Conservation (phyloP, 2,797 vertebrate genomes). For the Meda fulgida region DNA sequence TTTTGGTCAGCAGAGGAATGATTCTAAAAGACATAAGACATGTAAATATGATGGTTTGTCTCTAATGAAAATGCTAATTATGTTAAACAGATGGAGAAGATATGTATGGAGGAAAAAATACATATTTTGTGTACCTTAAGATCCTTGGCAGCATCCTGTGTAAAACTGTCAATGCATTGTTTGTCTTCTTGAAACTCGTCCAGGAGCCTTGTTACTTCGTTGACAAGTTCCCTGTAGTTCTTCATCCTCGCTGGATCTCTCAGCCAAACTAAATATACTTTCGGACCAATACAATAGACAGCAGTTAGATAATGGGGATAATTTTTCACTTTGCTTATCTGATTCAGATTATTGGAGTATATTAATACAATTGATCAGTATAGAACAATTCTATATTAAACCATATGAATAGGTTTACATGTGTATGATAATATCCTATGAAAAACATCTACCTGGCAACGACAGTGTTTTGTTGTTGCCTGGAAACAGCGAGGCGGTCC, state of each 20-base stretch:
- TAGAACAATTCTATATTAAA: background rate
- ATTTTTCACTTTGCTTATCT: background rate
- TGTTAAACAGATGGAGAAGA: background rate
- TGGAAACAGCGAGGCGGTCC: conserved; percentile 72
- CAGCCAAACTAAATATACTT: conserved; percentile 11
- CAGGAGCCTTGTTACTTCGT: conserved; percentile 76
- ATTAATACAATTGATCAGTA: background rate
- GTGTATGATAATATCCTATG: background rate
- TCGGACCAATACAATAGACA: background rate
- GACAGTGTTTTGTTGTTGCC: conserved; percentile 68
- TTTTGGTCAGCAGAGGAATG: conserved; percentile 70
- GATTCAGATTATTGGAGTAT: background rate
- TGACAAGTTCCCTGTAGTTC: conserved; percentile 76
- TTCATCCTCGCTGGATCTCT: conserved; percentile 71
- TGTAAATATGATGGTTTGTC: background rate
- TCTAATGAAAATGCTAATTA: background rate
- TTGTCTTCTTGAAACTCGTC: conserved; percentile 77
- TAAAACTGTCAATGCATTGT: conserved; percentile 80
- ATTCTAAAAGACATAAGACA: conserved; percentile 68
- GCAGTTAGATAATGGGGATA: background rate
- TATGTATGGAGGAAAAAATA: background rate
- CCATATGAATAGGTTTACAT: background rate
- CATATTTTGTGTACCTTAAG: conserved; percentile 76
- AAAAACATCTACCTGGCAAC: background rate
- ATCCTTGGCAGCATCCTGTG: conserved; percentile 72